Percentiles rank a stretch among this genome's conserved stretches.
Evolutionary conservation across 2,113 vertebrate species (phyloP).

Genomic region (Gnathonemus echidnorhynchus): DNA sequence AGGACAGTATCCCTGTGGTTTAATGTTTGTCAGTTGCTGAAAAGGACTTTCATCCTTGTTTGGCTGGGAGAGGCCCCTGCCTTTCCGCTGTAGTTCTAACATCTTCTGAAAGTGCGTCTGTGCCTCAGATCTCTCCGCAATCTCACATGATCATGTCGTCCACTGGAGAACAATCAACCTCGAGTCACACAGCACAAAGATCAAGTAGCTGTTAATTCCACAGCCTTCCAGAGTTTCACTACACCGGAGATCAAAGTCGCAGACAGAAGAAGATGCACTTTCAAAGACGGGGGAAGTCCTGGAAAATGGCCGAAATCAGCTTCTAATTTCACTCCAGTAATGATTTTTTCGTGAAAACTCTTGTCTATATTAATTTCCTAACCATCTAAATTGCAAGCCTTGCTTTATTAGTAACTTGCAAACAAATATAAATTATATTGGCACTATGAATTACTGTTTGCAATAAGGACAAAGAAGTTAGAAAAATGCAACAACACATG

Average conservation of each 20-base stretch:
- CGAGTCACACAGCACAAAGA: slow-evolving; percentile 27
- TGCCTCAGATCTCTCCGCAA: slow-evolving; percentile 43
- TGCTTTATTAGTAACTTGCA: neutral
- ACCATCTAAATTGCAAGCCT: neutral
- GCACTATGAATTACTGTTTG: neutral
- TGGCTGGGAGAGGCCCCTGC: slow-evolving; percentile 36
- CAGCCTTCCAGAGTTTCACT: slow-evolving; percentile 36
- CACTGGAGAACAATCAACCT: slow-evolving; percentile 36
- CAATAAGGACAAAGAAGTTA: neutral
- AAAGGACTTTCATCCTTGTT: slow-evolving; percentile 33
- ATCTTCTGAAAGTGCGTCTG: slow-evolving; percentile 31
- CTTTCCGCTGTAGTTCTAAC: slow-evolving; percentile 33
- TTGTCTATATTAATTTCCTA: neutral
- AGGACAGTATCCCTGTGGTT: slow-evolving; percentile 26
- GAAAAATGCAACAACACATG: neutral
- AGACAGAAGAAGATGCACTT: slow-evolving; percentile 49
- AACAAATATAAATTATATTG: neutral
- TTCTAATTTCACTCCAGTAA: neutral
- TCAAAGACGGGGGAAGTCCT: neutral
- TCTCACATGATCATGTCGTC: slow-evolving; percentile 27
- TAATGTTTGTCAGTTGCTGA: slow-evolving; percentile 33
- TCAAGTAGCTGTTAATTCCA: slow-evolving; percentile 37
- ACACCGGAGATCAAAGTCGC: slow-evolving; percentile 43
- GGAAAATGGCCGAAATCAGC: neutral
- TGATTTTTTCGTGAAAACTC: neutral